These are phyloP conservation scores for Ochropleura leucogaster DNA, from an alignment of 2,888 invertebrate species.

Conservation along the genomic window DNA sequence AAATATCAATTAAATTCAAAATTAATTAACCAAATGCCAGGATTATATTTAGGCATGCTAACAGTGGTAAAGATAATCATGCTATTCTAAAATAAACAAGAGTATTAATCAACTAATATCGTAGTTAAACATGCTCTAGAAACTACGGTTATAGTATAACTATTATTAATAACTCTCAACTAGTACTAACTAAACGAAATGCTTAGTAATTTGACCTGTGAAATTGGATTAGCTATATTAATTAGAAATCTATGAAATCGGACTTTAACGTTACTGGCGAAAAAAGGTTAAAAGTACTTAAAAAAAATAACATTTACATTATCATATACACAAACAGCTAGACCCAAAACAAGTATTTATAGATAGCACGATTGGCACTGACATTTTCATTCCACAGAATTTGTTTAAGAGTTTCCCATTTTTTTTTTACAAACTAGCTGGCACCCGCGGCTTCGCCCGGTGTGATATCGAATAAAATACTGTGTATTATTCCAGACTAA, in stretches of 20 bases:
- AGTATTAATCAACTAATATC: neutral
- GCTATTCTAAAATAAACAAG: slow-evolving; percentile 24
- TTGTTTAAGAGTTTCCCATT: too few species aligned
- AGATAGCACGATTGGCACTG: too few species aligned
- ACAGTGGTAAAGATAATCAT: slow-evolving; percentile 25
- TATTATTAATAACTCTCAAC: neutral
- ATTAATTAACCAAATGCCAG: neutral
- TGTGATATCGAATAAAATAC: too few species aligned
- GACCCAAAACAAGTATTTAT: too few species aligned
- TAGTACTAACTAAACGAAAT: slow-evolving; percentile 6
- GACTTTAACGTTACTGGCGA: neutral
- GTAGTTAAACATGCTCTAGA: slow-evolving; percentile 31
- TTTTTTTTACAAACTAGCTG: too few species aligned
- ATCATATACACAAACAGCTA: too few species aligned
- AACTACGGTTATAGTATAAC: neutral
- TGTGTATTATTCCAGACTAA: too few species aligned
- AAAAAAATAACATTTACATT: too few species aligned
- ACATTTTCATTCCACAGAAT: too few species aligned
- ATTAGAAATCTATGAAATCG: neutral
- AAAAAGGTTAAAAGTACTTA: too few species aligned
- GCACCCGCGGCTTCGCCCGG: too few species aligned
- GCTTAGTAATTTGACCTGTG: slow-evolving; percentile 16
- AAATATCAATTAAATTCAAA: slow-evolving; percentile 13
- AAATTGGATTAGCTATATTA: slow-evolving; percentile 12
- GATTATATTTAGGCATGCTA: slow-evolving; percentile 33